Evolutionary conservation across 2,113 vertebrate genomes (phyloP), one percentile per base, ranked within the genome.

Genomic region (Crotalus viridis): DNA sequence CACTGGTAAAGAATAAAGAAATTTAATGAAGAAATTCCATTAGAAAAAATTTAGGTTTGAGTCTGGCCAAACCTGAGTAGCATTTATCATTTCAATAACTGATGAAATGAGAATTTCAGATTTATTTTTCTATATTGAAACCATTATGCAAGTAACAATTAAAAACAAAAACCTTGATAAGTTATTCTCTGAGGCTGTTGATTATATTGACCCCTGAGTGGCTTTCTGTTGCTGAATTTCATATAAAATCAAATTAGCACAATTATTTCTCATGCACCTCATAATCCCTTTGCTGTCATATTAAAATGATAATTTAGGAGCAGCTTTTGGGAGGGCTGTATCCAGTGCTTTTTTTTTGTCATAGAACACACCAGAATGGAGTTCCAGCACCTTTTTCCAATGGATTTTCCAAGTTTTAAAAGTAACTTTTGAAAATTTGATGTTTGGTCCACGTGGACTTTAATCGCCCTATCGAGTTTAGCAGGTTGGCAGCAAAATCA

Each of bases 11-110:
- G 91, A 46, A 46, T 46, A 0, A 46, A 46, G 46, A 92, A 21
- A 54, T 81, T 89, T 92, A 89, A 89, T 89, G 91, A 89, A 85
- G 91, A 89, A 92, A 92, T 81, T 56, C 61, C 39, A 48, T 89
- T 56, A 48, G 61, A 56, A 92, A 69, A 74, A 89, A n/a, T 4
- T 88, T 56, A 22, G 51, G 43, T 92, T 81, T 24, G 48, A 26
- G 24, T 46, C 22, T 92, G 59, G n/a, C 48, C 87, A 92, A 88
- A 56, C 12, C 61, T 10, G 81, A 89, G 28, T 26, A 17, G 19
- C 64, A 22, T 48, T 57, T 69, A 88, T 88, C 15, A 48, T 92
- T 74, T 24, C 7, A 26, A 85, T 81, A 15, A 9, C 55, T 74
- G 33, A 10, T 19, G 22, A 24, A 17, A 54, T 33, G 59, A 64